These are phyloP conservation scores for Holocentrus rufus DNA, from an alignment of 2,797 vertebrate genomes.

Conservation along the genomic window DNA sequence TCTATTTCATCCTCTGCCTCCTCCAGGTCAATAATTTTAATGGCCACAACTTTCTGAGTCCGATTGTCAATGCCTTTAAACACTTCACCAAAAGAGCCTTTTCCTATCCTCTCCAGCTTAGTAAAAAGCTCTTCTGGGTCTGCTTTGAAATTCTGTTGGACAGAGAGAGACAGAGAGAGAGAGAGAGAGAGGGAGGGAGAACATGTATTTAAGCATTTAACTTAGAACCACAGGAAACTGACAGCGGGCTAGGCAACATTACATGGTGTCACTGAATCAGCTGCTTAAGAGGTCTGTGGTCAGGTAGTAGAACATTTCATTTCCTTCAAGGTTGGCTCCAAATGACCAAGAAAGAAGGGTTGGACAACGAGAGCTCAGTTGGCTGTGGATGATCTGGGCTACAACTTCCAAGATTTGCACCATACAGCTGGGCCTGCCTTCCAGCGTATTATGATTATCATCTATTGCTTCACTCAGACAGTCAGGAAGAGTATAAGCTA, in stretches of 20 bases:
- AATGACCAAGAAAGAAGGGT: too few species aligned
- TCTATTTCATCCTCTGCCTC: conserved; percentile 99
- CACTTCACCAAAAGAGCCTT: conserved; percentile 98
- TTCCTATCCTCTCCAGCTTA: conserved; percentile 96
- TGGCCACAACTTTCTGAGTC: conserved; percentile 97
- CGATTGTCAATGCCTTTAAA: conserved; percentile 99
- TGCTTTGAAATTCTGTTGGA: conserved; percentile 87
- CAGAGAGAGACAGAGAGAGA: conserved; percentile 11
- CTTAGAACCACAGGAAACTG: neutral
- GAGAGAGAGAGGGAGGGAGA: too few species aligned
- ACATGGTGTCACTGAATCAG: neutral
- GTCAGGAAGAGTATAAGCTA: conserved; percentile 6
- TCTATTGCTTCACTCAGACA: neutral
- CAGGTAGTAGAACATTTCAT: neutral
- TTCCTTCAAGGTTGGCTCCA: neutral
- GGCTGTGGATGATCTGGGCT: neutral
- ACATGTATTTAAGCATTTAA: neutral
- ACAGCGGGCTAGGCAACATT: neutral
- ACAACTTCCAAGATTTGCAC: neutral
- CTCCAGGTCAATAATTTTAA: conserved; percentile 99
- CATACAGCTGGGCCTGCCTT: neutral
- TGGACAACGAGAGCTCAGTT: neutral
- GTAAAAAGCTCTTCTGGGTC: conserved; percentile 96
- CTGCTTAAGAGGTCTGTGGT: neutral
- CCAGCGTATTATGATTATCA: neutral